Base-by-base conservation (phyloP, 2,797 vertebrate genomes). In the Muraenolepis orangiensis region DNA sequence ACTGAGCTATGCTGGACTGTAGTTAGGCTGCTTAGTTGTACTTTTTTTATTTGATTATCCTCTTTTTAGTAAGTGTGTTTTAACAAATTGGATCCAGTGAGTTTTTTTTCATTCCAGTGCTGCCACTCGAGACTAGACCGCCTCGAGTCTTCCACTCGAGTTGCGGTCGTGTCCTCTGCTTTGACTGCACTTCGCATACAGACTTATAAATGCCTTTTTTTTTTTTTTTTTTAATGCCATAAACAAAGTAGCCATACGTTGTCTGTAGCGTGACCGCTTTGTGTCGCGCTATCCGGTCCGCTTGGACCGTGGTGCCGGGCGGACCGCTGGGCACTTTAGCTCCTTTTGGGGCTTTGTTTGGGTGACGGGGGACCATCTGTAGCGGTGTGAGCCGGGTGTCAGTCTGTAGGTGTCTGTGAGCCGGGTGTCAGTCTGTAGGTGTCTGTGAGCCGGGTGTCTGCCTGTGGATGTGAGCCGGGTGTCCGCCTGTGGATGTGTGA, bases 171-270 rank as follows among this genome's bases (percentile, higher is more conserved):
- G 88, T 86, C 88, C 80, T 74, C 90, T 80, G 87, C 88, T 93
- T 90, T 84, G 86, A 89, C 93, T 93, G 92, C 93, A 93, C 93
- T 93, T 91, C 79, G 74, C 88, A 77, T 12, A 85, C 89, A 85
- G 86, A 70, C 23, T 42, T 42, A 30, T 42, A 16, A 91, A 91
- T 93, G 91, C 90, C 91, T 93, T 92, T 81, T 93, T 93, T 80
- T 84, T n/a, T n/a, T n/a, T n/a, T n/a, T n/a, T n/a, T n/a, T n/a
- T n/a, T n/a, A n/a, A n/a, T n/a, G 86, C 80, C 79, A 88, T 88
- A 85, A 82, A 78, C 80, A 85, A 89, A 87, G 90, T 91, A 93
- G 90, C 92, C 91, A 92, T 93, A 89, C 83, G 85, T 86, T 83
- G 57, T n/a, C 26, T 78, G 87, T 90, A 92, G 91, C 90, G 89